Conservation (phyloP, 2,797 vertebrate genomes). For the Enteromius afrohamiltoni region DNA sequence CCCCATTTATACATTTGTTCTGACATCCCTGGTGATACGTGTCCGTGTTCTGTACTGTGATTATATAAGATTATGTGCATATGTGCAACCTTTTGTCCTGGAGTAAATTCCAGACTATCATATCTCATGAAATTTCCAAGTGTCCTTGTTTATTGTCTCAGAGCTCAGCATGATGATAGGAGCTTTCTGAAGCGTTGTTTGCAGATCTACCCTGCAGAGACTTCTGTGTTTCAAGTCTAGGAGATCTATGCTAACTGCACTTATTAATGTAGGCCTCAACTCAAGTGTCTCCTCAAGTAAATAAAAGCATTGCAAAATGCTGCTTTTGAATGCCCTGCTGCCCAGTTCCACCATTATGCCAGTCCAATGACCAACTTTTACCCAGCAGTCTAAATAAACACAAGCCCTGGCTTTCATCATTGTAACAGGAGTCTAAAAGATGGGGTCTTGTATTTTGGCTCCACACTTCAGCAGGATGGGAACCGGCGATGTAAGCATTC, state of each 20-base stretch:
- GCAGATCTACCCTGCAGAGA: slow-evolving; percentile 10
- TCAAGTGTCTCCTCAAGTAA: neutral
- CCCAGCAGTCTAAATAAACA: slow-evolving; percentile 8
- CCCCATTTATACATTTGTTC: neutral
- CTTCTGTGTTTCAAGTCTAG: neutral
- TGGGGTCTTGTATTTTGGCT: slow-evolving; percentile 29
- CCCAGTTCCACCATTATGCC: neutral
- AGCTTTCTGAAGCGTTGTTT: neutral
- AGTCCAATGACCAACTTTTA: slow-evolving; percentile 4
- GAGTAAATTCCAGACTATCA: slow-evolving; percentile 45
- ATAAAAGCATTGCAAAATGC: neutral
- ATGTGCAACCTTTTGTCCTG: slow-evolving; percentile 41
- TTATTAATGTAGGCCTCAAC: neutral
- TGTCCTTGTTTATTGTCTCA: slow-evolving; percentile 67
- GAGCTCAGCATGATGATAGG: neutral
- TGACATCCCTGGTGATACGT: slow-evolving; percentile 13
- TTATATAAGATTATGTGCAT: slow-evolving; percentile 21
- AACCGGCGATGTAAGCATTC: slow-evolving; percentile 36
- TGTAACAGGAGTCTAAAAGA: slow-evolving; percentile 22
- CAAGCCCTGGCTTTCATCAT: slow-evolving; percentile 10
- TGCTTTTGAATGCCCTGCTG: neutral
- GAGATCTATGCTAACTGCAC: neutral
- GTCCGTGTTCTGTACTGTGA: neutral
- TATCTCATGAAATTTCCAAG: slow-evolving; percentile 56
- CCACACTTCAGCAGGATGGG: neutral